Evolutionary conservation across 1,140 invertebrate genomes (phyloP), one percentile per base, ranked within the genome.

Genomic region (Trichonephila clavata): DNA sequence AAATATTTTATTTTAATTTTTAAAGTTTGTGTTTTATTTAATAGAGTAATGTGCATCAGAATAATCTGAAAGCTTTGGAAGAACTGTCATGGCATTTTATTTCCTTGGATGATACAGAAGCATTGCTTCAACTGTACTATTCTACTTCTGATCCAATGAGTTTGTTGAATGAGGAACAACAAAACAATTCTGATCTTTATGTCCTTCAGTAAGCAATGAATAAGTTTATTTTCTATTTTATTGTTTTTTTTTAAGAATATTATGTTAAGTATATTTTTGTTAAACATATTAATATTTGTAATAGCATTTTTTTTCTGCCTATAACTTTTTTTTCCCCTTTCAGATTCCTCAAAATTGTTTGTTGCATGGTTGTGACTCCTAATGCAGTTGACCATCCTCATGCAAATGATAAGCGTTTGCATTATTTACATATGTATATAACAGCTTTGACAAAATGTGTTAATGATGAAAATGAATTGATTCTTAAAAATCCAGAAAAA

Each of bases 341-440:
- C 24, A 92, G 91, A 32, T 92, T 92, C 18, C 50, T 92, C 0
- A 92, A 92, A 59, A 57, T 92, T 27, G 39, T 92, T n/a, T 92
- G 91, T 61, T 71, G 63, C 50, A 92, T 92, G 91, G 43, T 50
- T 59, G 24, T 59, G 21, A 16, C 50, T 24, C 14, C 90, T 63
- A 20, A n/a, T 59, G 14, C 43, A 59, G 14, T 61, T 27, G 32
- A 86, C 8, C 21, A 61, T 81, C 20, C 10, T 32, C 24, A 71
- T 71, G 59, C 43, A 3, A 84, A 65, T 32, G 21, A 39, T 10
- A 92, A 92, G 24, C 39, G 63, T 20, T n/a, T 86, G 27, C 43
- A 77, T n/a, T 92, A 71, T n/a, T 65, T 92, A n/a, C 83, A 60
- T 86, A 71, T 86, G 14, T 86, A 59, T 39, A 68, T 71, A 10